Percentiles rank a stretch among this genome's conserved stretches.
phyloP scores from a whole-genome alignment of 2,888 invertebrate genomes.

The Stomorhina lunata region DNA sequence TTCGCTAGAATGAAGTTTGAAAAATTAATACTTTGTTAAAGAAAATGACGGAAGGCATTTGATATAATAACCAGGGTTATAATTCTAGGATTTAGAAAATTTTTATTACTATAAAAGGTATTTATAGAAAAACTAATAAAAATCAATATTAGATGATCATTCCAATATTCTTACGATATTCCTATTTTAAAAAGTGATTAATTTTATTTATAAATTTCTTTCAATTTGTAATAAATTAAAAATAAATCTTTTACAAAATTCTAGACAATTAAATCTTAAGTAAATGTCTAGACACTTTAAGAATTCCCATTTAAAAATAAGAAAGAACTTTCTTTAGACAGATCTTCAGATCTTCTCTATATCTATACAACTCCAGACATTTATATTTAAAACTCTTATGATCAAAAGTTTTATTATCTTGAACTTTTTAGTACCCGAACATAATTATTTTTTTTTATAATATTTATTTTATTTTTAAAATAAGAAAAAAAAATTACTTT shows the following conservation, averaged over 20 bases:
- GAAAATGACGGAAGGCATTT: background rate
- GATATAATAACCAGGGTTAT: background rate
- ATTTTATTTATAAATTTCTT: background rate
- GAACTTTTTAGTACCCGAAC: constrained; percentile 14
- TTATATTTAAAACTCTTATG: background rate
- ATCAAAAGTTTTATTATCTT: constrained; percentile 43
- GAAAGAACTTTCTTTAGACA: constrained; percentile 20
- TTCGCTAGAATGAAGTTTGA: background rate
- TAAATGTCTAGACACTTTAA: constrained; percentile 50
- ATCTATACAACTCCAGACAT: background rate
- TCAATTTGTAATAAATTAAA: background rate
- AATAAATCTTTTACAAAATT: background rate
- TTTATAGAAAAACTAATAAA: too few relatives aligned
- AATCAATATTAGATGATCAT: too few relatives aligned
- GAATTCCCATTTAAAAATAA: background rate
- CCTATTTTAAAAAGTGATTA: too few relatives aligned
- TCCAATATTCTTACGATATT: background rate
- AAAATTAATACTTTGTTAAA: background rate
- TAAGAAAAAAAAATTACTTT: constrained; percentile 39
- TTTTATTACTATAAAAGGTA: too few relatives aligned
- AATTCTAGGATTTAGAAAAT: too few relatives aligned
- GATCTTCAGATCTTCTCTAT: background rate
- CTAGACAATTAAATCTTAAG: constrained; percentile 29
- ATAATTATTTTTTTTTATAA: background rate
- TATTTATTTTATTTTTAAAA: too few relatives aligned